Conservation (phyloP, 2,888 invertebrate genomes). For the Andrena bicolor region DNA sequence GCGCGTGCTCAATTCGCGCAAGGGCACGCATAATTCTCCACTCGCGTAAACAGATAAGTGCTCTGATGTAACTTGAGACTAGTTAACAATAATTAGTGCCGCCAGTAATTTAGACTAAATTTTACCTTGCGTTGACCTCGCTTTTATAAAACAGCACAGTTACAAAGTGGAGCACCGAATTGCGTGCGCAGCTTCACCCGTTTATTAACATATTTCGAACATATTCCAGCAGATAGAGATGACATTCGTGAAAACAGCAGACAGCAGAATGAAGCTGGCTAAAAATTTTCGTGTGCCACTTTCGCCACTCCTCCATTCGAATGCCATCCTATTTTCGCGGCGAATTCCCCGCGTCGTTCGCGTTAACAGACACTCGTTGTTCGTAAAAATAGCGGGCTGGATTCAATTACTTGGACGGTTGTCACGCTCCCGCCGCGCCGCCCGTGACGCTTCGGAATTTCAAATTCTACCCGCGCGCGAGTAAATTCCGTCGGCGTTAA, state of each 20-base stretch:
- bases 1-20: neutral
- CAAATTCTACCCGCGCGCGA: conserved; percentile 23
- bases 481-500: neutral
- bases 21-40: neutral
- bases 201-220: too few species aligned
- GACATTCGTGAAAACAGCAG: neutral
- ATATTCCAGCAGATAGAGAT: neutral
- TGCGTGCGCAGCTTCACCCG: too few species aligned
- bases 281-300: conserved; percentile 24
- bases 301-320: conserved; percentile 7
- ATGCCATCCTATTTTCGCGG: conserved; percentile 22
- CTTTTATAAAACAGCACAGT: neutral
- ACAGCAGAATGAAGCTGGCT: neutral
- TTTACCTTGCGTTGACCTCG: neutral
- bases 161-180: too few species aligned
- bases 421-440: conserved; percentile 15
- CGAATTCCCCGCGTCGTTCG: conserved; percentile 23
- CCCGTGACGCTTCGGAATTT: conserved; percentile 19
- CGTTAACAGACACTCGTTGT: conserved; percentile 38
- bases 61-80: neutral
- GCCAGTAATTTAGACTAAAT: too few species aligned
- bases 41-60: neutral
- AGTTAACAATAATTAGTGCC: conserved; percentile 10
- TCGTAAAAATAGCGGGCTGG: conserved; percentile 43
- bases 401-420: conserved; percentile 41